Evolutionary conservation across 2,888 invertebrate species (phyloP), one percentile per base, ranked within the genome.

Genomic region (Scaptomyza caliginosa): DNA sequence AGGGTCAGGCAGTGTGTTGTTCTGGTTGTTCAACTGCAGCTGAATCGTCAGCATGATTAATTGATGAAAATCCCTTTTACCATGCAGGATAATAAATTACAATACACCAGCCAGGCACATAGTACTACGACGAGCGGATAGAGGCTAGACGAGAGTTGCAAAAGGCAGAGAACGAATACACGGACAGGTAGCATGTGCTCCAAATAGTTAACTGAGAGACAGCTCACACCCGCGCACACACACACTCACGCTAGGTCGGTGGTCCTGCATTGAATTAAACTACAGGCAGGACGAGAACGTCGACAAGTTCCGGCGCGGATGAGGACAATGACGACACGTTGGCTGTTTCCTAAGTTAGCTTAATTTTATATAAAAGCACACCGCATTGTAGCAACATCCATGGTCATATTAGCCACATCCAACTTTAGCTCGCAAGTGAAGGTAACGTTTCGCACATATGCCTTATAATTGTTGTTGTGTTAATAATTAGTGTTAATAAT

Each of bases 11-110:
- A 30, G 73, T 46, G 30, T 62, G 73, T 67, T 73, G 69, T 79
- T 71, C 49, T 64, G 64, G 57, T 60, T 80, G 62, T 84, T 63
- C 75, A 63, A 82, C 71, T 86, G 85, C 85, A 86, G 57, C 67
- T 68, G 67, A 77, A 84, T 81, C 84, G 78, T 78, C 85, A 75
- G 78, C 75, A 81, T 83, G 83, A 83, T 83, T 83, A 83, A 83
- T 83, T 86, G 86, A 83, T 86, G 83, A 86, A 83, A 83, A 83
- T 86, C 85, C 83, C 75, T 86, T 84, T 72, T 86, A 75, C 86
- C 83, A 86, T 83, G 86, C 86, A 86, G 83, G 82, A 83, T 86
- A 83, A 83, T 83, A 83, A 83, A 83, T 83, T 76, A 83, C 86
- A 76, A 83, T 76, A 84, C 60, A 74, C 60, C 46, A 59, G 55